phyloP scores from a whole-genome alignment of 2,113 vertebrate genomes.

The Aplodontia rufa region DNA sequence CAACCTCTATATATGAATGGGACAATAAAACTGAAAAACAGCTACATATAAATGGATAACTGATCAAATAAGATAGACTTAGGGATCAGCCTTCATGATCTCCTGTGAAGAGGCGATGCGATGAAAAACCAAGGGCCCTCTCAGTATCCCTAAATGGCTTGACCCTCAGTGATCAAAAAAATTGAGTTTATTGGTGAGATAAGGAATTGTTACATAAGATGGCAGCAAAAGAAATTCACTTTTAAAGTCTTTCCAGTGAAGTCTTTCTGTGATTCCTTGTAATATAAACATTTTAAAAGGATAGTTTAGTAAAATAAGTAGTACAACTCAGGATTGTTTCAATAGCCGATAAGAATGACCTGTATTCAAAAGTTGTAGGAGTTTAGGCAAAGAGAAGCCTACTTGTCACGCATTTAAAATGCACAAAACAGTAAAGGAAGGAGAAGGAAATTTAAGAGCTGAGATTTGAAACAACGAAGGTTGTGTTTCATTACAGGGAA shows the following conservation, averaged over 20 bases:
- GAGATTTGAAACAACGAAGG: slow-evolving; percentile 67
- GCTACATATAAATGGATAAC: neutral
- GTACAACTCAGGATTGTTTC: neutral
- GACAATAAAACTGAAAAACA: slow-evolving; percentile 2
- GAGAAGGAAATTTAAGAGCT: slow-evolving; percentile 73
- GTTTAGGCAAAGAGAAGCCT: slow-evolving; percentile 48
- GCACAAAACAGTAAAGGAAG: slow-evolving; percentile 62
- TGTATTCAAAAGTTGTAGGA: slow-evolving; percentile 34
- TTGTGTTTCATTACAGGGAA: slow-evolving; percentile 73
- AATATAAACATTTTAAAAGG: neutral
- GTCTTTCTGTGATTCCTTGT: neutral
- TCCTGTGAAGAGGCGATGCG: neutral
- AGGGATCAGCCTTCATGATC: neutral
- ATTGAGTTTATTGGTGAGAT: slow-evolving; percentile 9
- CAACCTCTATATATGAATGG: neutral
- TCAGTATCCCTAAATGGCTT: neutral
- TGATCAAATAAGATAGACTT: neutral
- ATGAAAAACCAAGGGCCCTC: neutral
- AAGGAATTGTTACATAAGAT: neutral
- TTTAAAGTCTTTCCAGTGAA: slow-evolving; percentile 28
- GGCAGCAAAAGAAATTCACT: neutral
- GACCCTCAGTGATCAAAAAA: neutral
- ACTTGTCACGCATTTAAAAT: slow-evolving; percentile 64
- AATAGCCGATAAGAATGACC: neutral
- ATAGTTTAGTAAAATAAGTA: slow-evolving; percentile 10